These are phyloP conservation scores for Phalangium opilio DNA, from an alignment of 2,888 invertebrate genomes.

Conservation along the genomic window DNA sequence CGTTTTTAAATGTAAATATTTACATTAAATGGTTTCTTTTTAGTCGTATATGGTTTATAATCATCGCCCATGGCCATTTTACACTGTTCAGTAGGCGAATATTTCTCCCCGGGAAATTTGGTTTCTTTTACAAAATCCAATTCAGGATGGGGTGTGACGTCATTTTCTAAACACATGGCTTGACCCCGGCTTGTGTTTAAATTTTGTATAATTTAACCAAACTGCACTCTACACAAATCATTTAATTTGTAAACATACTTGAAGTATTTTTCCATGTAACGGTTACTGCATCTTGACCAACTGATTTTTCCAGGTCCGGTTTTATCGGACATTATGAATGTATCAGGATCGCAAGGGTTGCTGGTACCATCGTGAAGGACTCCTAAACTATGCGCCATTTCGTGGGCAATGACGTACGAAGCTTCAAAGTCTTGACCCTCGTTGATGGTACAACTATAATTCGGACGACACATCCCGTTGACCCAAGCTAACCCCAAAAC, in stretches of 20 bases:
- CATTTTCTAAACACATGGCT: slow-evolving; percentile 20
- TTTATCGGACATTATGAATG: slow-evolving; percentile 26
- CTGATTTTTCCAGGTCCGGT: slow-evolving; percentile 28
- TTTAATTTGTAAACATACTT: slow-evolving; percentile 14
- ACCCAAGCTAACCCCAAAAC: slow-evolving; percentile 29
- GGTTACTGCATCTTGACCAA: slow-evolving; percentile 28
- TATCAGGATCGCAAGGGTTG: slow-evolving; percentile 24
- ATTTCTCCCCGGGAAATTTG: slow-evolving; percentile 27
- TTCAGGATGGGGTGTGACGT: slow-evolving; percentile 9
- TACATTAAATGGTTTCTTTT: slow-evolving; percentile 27
- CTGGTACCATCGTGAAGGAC: slow-evolving; percentile 29
- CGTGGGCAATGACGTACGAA: slow-evolving; percentile 31
- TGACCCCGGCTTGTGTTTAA: slow-evolving; percentile 16
- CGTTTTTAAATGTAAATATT: slow-evolving; percentile 5
- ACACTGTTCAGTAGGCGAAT: slow-evolving; percentile 26
- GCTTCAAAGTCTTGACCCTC: slow-evolving; percentile 30
- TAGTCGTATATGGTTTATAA: slow-evolving; percentile 26
- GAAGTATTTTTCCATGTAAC: slow-evolving; percentile 26
- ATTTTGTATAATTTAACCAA: background rate
- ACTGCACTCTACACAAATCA: too few relatives aligned
- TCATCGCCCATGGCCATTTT: slow-evolving; percentile 24
- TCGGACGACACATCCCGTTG: slow-evolving; percentile 30
- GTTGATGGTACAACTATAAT: slow-evolving; percentile 30
- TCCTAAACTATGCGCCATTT: slow-evolving; percentile 30
- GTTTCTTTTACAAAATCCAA: slow-evolving; percentile 8